Percentiles rank a stretch among this genome's conserved stretches.
Conservation (phyloP, 2,888 invertebrate species). For the Lochmaea capreae region DNA sequence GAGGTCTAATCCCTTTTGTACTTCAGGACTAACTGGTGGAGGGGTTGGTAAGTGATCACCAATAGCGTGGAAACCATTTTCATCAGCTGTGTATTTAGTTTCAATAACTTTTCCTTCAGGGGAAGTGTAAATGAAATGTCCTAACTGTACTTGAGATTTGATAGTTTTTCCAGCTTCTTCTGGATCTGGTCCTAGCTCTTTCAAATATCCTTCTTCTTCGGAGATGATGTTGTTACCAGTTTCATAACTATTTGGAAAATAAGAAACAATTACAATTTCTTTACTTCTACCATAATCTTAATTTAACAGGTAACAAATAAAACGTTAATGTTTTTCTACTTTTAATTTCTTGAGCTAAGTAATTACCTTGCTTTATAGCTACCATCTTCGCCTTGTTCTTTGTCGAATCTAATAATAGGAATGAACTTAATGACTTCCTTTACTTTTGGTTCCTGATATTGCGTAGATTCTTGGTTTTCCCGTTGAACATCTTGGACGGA, state of each 20-base stretch:
- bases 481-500: conserved; percentile 44
- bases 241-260: conserved; percentile 72
- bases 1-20: conserved; percentile 87
- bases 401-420: conserved; percentile 84
- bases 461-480: conserved; percentile 52
- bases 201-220: conserved; percentile 82
- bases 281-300: neutral
- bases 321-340: neutral
- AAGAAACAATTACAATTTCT: neutral
- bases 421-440: conserved; percentile 78
- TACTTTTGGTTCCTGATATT: conserved; percentile 47
- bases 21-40: conserved; percentile 85
- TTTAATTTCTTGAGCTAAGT: conserved; percentile 20
- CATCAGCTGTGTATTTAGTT: conserved; percentile 84
- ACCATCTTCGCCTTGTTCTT: conserved; percentile 85
- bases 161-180: conserved; percentile 70
- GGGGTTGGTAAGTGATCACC: conserved; percentile 88
- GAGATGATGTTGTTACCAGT: conserved; percentile 86
- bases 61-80: conserved; percentile 82
- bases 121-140: conserved; percentile 83
- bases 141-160: conserved; percentile 80
- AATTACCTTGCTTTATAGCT: conserved; percentile 84
- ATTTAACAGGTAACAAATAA: neutral
- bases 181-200: conserved; percentile 67
- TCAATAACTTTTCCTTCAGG: conserved; percentile 82